Base-by-base conservation (phyloP, 1,140 invertebrate species). In the Galleria mellonella region DNA sequence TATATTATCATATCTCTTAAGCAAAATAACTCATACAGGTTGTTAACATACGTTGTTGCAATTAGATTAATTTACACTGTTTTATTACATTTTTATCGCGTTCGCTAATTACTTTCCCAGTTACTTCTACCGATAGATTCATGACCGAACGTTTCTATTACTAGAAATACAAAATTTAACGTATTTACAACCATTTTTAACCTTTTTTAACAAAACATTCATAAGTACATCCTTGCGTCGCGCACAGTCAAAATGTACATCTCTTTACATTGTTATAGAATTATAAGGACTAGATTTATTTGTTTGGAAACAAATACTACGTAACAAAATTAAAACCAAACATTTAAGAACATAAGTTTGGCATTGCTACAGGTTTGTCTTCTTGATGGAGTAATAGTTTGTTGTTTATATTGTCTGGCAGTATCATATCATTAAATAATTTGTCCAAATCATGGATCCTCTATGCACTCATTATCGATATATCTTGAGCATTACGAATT, bases 101-200 rank as follows among this genome's bases (percentile, higher is more conserved):
- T 64, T 65, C 66, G 56, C 57, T 65, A 58, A 60, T 66, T 48
- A 66, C 66, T 57, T 49, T 65, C 50, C 61, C 54, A 38, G 49
- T 68, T 68, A 68, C 45, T 40, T 66, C 72, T 79, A 79, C 67
- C 62, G 72, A 73, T 71, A 72, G 67, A 66, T 58, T 70, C 66
- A 36, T 61, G 65, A 65, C 68, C 73, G 53, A 84, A 82, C 73
- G 70, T 75, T 23, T 78, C 74, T 81, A 82, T 79, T 71, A 75
- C 78, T 85, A 85, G 72, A 69, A 85, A 83, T 85, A 85, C 78
- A 85, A 85, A 85, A 83, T 82, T 83, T 83, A 85, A 85, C 82
- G 82, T 85, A 85, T 85, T 83, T 85, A 85, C 78, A 85, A 79
- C 70, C 75, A 75, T 84, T 83, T 81, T 83, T 76, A 71, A 72